These are phyloP conservation scores for Mantis religiosa DNA, from an alignment of 2,888 invertebrate genomes.

Conservation along the genomic window DNA sequence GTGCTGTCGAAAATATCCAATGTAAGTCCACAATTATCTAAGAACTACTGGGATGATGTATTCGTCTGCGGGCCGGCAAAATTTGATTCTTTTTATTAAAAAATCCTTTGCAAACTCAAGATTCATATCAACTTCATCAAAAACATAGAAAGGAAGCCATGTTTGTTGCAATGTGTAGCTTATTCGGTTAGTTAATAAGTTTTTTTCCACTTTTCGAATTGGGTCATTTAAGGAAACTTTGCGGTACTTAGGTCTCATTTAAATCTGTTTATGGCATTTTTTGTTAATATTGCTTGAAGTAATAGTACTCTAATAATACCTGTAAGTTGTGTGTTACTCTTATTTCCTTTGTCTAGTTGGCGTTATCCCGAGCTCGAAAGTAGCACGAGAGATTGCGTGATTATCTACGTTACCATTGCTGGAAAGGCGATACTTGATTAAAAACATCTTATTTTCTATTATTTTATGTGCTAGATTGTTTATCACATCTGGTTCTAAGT, in stretches of 20 bases:
- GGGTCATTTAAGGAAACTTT: conserved; percentile 1
- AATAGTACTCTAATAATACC: background rate
- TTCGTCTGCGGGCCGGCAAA: conserved; percentile 32
- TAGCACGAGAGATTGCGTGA: background rate
- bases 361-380: background rate
- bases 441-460: background rate
- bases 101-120: background rate
- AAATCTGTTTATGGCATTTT: background rate
- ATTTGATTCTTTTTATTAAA: conserved; percentile 31
- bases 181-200: conserved; percentile 25
- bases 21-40: conserved; percentile 71
- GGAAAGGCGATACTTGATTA: background rate
- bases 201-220: conserved; percentile 16
- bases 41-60: conserved; percentile 44
- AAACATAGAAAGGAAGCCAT: conserved; percentile 37
- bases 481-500: background rate
- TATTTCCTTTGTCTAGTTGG: background rate
- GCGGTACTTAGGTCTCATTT: background rate
- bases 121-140: background rate
- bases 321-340: background rate
- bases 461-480: too few species aligned
- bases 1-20: conserved; percentile 68
- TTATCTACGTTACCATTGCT: background rate
- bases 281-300: background rate
- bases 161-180: conserved; percentile 36